These are phyloP conservation scores for Drosophila melanosoma DNA, from an alignment of 2,888 invertebrate genomes.

Conservation along the genomic window DNA sequence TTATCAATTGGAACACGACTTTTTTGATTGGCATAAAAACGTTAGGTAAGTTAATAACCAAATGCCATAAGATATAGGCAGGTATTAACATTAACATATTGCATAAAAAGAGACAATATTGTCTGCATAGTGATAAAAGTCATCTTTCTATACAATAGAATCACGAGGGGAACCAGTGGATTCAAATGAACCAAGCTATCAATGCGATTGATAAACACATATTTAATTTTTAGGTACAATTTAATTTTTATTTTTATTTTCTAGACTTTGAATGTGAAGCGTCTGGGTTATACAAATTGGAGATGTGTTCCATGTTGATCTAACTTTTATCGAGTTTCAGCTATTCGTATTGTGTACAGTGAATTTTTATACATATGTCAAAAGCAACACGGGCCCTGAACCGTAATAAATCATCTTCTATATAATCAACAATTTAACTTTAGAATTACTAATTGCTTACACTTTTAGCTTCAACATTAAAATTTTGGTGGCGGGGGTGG, in stretches of 20 bases:
- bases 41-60: background rate
- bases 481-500: constrained; percentile 38
- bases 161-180: background rate
- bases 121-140: too few species aligned
- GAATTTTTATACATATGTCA: constrained; percentile 49
- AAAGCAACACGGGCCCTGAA: constrained; percentile 37
- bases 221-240: constrained; percentile 1
- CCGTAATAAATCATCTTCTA: constrained; percentile 45
- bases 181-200: background rate
- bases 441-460: constrained; percentile 62
- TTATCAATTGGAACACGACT: background rate
- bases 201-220: background rate
- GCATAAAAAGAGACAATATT: too few species aligned
- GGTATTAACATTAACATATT: background rate
- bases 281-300: constrained; percentile 31
- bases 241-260: constrained; percentile 23
- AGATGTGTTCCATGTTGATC: constrained; percentile 29
- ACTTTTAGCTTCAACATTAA: constrained; percentile 67
- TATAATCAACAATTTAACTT: constrained; percentile 73
- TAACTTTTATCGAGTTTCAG: constrained; percentile 28
- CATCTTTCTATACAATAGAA: background rate
- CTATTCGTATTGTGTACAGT: constrained; percentile 41
- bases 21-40: background rate
- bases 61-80: background rate
- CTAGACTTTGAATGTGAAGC: constrained; percentile 29